phyloP scores from a whole-genome alignment of 2,888 invertebrate species.

The Galeopsomyia nigrocyanea region DNA sequence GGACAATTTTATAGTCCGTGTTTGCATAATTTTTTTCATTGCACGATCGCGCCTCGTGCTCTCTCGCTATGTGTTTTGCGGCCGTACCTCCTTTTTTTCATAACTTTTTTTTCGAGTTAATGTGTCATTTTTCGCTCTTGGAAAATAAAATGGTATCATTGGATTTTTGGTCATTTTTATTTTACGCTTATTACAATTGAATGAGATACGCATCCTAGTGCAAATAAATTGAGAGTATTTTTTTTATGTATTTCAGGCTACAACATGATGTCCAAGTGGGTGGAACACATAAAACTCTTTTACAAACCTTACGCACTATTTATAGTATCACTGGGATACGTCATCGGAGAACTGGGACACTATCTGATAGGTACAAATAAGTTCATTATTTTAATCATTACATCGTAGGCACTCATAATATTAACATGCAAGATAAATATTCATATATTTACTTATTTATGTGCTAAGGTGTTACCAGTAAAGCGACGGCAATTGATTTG shows the following conservation, averaged over 20 bases:
- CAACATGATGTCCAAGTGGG: conserved; percentile 66
- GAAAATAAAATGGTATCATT: no score
- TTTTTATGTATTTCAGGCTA: conserved; percentile 20
- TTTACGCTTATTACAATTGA: background rate
- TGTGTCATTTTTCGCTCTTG: background rate
- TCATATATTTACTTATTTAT: background rate
- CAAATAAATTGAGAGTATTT: background rate
- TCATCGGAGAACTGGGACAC: conserved; percentile 89
- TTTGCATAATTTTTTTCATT: background rate
- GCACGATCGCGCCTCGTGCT: background rate
- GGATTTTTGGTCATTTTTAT: no score
- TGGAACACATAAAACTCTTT: conserved; percentile 76
- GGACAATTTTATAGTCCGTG: conserved; percentile 24
- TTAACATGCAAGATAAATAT: background rate
- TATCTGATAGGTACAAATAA: conserved; percentile 82
- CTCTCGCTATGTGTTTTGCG: background rate
- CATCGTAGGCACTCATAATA: no score
- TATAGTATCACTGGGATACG: conserved; percentile 85
- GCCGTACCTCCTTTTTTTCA: background rate
- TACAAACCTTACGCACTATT: conserved; percentile 86
- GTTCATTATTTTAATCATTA: background rate
- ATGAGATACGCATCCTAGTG: background rate
- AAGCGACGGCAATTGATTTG: conserved; percentile 86
- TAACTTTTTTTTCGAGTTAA: background rate
- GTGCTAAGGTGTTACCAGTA: conserved; percentile 81